A percentile compares a stretch with the other conserved stretches of the same genome.
phyloP scores from a whole-genome alignment of 2,888 invertebrate species.

The Sepioteuthis lessoniana region DNA sequence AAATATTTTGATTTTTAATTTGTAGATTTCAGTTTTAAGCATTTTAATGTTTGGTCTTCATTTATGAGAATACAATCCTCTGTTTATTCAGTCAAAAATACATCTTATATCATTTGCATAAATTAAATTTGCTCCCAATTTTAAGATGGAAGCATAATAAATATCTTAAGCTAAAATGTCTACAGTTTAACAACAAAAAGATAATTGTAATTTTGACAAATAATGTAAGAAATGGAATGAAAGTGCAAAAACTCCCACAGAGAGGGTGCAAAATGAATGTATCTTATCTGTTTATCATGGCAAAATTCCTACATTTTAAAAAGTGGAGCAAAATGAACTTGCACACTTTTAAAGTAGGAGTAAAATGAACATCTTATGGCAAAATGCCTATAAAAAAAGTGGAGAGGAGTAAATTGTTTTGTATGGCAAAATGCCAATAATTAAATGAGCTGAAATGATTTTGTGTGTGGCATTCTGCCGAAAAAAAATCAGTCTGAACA shows the following conservation, averaged over 20 bases:
- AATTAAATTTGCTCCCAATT: not conserved
- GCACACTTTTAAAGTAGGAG: not conserved
- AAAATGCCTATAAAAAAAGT: not conserved
- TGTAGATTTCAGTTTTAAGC: not conserved
- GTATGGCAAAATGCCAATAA: not conserved
- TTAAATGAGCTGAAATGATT: slow-evolving; percentile 33
- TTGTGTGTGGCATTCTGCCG: not conserved
- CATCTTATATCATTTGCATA: not conserved
- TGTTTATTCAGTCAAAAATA: not conserved
- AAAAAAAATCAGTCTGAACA: not conserved
- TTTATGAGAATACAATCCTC: not conserved
- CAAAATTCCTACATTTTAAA: not conserved
- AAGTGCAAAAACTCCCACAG: not conserved
- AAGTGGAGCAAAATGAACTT: not conserved
- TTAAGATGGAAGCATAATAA: not conserved
- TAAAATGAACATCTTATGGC: not conserved
- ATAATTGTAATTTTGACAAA: not conserved
- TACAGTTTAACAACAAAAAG: not conserved
- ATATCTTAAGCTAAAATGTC: not conserved
- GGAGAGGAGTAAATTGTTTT: not conserved
- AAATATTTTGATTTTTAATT: not conserved
- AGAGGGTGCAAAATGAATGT: not conserved
- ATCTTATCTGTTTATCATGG: not conserved
- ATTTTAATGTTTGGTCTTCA: not conserved
- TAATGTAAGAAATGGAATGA: not conserved